Evolutionary conservation across 2,797 vertebrate genomes (phyloP), one percentile per base, ranked within the genome.

Genomic region (Coendou prehensilis): DNA sequence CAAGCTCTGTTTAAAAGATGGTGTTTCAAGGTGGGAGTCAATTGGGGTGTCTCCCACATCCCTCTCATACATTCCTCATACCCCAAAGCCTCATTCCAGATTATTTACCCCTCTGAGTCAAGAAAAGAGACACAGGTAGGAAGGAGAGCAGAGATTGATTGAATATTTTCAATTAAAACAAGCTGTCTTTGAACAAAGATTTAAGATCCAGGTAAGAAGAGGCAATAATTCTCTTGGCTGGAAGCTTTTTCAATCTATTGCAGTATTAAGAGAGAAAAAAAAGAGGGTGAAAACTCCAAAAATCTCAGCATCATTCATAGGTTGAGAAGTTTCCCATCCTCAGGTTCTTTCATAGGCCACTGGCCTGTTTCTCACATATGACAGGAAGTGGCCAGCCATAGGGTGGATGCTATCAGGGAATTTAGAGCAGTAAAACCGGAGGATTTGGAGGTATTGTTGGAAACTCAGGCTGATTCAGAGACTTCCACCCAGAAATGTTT

Each of bases 161-260:
- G 98, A 97, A 97, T 28, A 95, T 98, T 98, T 99, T 98, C 98
- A 98, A 98, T 99, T 98, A 98, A 99, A 98, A 98, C 73, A 97
- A 98, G 97, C 96, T 97, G 91, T 98, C 98, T 98, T 98, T 75
- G 76, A 97, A 97, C 93, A 97, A 98, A 98, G 98, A 99, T 98
- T 98, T 98, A 98, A 97, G 96, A 96, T 94, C 91, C 93, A 95
- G 96, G 93, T 95, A 97, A 96, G 84, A 96, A 97, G 73, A 23
- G 80, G 96, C 96, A 97, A 95, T 98, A 98, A 97, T 95, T 98
- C 95, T 97, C 64, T 89, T 96, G 90, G 81, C 78, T 96, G 84
- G 92, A 97, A 93, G 56, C 82, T 69, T 97, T 96, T 91, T 86
- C 45, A 73, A 73, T 82, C 81, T 69, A 93, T 20, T 75, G 54